Evolutionary conservation across 2,113 vertebrate species (phyloP).

Genomic region (Oryzias melastigma): DNA sequence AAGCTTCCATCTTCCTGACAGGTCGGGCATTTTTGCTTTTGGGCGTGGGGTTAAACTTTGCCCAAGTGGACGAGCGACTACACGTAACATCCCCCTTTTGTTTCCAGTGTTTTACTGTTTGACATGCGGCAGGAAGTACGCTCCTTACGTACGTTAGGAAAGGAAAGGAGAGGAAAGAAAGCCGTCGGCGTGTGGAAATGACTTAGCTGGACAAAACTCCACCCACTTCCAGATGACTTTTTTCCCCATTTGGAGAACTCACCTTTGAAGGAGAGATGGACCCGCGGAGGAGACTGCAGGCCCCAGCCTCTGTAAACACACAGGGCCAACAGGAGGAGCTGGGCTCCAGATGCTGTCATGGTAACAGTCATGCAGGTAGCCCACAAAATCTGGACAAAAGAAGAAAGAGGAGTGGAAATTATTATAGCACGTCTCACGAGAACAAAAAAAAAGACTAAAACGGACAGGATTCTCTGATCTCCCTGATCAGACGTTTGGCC

Average conservation of each 20-base stretch:
- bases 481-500: constrained; percentile 69
- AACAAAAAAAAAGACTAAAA: constrained; percentile 64
- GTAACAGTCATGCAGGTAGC: constrained; percentile 72
- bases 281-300: constrained; percentile 74
- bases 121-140: constrained; percentile 69
- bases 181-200: constrained; percentile 4
- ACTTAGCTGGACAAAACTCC: constrained; percentile 4
- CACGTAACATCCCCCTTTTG: constrained; percentile 80
- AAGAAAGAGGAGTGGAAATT: constrained; percentile 62
- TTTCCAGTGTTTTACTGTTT: constrained; percentile 62
- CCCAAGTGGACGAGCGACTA: constrained; percentile 45
- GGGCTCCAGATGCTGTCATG: constrained; percentile 73
- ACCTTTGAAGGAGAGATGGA: constrained; percentile 81
- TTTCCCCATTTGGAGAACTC: constrained; percentile 43
- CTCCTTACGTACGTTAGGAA: constrained; percentile 56
- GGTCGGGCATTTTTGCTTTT: constrained; percentile 14
- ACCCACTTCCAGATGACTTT: too few relatives aligned
- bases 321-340: constrained; percentile 69
- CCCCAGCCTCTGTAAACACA: constrained; percentile 68
- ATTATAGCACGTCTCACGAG: constrained; percentile 68
- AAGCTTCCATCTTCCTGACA: constrained; percentile 38
- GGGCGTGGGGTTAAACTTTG: constrained; percentile 53
- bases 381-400: constrained; percentile 71
- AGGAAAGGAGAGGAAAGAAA: constrained; percentile 68
- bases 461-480: constrained; percentile 56